These are phyloP conservation scores for Tringa solitaria DNA, from an alignment of 2,113 vertebrate genomes.

Conservation along the genomic window DNA sequence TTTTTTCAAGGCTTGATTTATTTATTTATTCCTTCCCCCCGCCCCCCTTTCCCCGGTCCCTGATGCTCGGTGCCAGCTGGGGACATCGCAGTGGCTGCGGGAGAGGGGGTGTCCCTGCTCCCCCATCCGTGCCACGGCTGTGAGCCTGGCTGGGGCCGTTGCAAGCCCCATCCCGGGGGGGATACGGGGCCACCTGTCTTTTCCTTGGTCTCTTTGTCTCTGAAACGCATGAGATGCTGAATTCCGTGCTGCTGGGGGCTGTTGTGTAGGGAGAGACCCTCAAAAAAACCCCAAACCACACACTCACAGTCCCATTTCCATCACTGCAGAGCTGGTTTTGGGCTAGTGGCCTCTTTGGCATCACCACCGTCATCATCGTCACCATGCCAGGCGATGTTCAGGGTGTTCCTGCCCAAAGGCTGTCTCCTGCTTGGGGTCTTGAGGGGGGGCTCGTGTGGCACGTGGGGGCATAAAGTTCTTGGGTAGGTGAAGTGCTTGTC, in stretches of 20 bases:
- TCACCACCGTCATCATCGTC: neutral
- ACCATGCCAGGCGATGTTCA: neutral
- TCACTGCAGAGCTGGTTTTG: neutral
- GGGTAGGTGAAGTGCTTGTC: neutral
- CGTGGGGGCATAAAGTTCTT: neutral
- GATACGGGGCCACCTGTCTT: neutral
- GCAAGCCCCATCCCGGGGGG: neutral
- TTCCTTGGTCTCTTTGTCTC: neutral
- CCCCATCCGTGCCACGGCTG: neutral
- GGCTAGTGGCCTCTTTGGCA: neutral
- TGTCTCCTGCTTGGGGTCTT: neutral
- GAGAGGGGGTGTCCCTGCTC: neutral
- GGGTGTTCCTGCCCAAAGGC: neutral
- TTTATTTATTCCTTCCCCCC: neutral
- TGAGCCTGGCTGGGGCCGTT: neutral
- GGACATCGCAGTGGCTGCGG: neutral
- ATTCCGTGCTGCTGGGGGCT: accelerated
- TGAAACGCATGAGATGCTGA: accelerated
- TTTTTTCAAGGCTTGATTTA: neutral
- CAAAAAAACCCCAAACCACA: neutral
- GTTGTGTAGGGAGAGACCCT: neutral
- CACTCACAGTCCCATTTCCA: accelerated
- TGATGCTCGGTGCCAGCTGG: conserved; percentile 9
- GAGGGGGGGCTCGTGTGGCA: neutral
- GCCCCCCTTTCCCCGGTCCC: neutral